A percentile compares a stretch with the other conserved stretches of the same genome.
Conservation (phyloP, 2,113 vertebrate genomes). For the Apus apus region DNA sequence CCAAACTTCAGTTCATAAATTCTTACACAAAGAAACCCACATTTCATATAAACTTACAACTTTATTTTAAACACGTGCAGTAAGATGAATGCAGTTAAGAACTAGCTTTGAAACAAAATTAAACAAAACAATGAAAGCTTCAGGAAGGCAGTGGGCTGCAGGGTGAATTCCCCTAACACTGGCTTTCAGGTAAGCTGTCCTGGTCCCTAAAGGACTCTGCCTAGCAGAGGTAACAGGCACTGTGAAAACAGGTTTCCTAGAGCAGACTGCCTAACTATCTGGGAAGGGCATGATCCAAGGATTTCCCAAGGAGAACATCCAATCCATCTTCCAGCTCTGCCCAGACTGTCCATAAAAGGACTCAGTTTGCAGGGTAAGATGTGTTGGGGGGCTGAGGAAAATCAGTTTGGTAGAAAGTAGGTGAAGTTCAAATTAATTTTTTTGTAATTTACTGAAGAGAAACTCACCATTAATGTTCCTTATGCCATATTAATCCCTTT, state of each 20-base stretch:
- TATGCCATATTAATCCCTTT: neutral
- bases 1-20: neutral
- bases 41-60: neutral
- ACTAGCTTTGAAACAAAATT: neutral
- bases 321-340: constrained; percentile 7
- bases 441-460: constrained; percentile 2
- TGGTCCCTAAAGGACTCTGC: neutral
- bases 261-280: constrained; percentile 34
- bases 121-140: neutral
- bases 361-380: neutral
- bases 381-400: neutral
- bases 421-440: neutral
- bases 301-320: constrained; percentile 54
- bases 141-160: neutral
- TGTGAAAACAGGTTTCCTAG: constrained; percentile 37
- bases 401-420: neutral
- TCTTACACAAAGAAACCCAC: neutral
- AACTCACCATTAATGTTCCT: neutral
- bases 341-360: constrained; percentile 23
- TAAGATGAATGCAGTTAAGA: neutral
- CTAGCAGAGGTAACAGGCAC: constrained; percentile 29
- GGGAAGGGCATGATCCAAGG: constrained; percentile 39
- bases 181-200: constrained; percentile 13
- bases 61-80: neutral
- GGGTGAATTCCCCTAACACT: constrained; percentile 1